Evolutionary conservation across 2,888 invertebrate genomes (phyloP).

Genomic region (Agriopis leucophaearia): DNA sequence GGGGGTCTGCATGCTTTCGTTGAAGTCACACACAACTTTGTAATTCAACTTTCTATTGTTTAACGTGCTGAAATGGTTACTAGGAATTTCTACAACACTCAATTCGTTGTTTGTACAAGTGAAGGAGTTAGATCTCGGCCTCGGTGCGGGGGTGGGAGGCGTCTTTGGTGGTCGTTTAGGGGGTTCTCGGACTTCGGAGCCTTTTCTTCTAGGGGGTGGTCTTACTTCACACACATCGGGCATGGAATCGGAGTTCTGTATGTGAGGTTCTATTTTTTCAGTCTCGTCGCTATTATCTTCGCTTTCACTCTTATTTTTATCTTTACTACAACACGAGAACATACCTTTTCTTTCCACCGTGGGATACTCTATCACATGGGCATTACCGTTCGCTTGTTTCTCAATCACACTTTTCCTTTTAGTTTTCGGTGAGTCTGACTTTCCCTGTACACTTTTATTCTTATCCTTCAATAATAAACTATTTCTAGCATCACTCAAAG

Average conservation of each 20-base stretch:
- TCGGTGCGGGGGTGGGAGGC: slow-evolving; percentile 78
- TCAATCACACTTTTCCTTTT: slow-evolving; percentile 78
- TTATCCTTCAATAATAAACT: slow-evolving; percentile 82
- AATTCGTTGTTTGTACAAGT: slow-evolving; percentile 78
- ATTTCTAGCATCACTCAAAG: slow-evolving; percentile 82
- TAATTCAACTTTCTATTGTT: slow-evolving; percentile 80
- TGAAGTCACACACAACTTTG: slow-evolving; percentile 79
- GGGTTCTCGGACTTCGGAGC: slow-evolving; percentile 84
- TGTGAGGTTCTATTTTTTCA: slow-evolving; percentile 68
- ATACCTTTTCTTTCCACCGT: slow-evolving; percentile 91
- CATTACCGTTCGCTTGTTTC: slow-evolving; percentile 76
- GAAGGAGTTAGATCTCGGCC: slow-evolving; percentile 87
- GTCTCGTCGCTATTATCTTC: slow-evolving; percentile 81
- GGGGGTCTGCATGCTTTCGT: slow-evolving; percentile 72
- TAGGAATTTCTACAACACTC: slow-evolving; percentile 75
- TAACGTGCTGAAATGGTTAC: slow-evolving; percentile 78
- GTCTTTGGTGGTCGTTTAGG: slow-evolving; percentile 90
- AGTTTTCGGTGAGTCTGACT: slow-evolving; percentile 78
- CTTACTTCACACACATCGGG: slow-evolving; percentile 84
- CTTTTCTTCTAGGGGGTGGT: slow-evolving; percentile 88
- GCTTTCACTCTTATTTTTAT: slow-evolving; percentile 83
- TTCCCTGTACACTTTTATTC: slow-evolving; percentile 67
- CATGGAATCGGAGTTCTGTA: slow-evolving; percentile 77
- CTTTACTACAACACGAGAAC: slow-evolving; percentile 90
- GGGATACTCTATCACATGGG: slow-evolving; percentile 90